phyloP scores from a whole-genome alignment of 2,113 vertebrate genomes.

The Syrmaticus mikado region DNA sequence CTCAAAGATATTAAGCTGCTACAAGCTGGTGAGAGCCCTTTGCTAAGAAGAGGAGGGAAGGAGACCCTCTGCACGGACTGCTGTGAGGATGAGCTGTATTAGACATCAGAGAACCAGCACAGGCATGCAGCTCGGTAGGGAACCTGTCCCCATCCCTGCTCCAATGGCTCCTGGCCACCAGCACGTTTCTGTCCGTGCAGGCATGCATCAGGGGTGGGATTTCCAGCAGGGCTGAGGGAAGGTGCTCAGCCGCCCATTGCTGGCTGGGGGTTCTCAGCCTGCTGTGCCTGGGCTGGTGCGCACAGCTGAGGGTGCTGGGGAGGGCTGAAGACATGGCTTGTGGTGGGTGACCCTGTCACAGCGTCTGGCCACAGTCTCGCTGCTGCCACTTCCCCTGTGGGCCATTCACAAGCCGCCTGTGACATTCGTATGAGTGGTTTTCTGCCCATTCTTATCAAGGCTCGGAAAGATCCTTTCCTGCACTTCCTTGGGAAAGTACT shows the following conservation, averaged over 20 bases:
- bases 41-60: background rate
- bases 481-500: constrained; percentile 41
- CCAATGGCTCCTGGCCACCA: background rate
- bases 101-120: background rate
- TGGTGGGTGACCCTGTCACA: background rate
- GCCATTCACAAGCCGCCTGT: background rate
- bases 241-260: rapidly evolving
- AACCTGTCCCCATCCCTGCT: rapidly evolving
- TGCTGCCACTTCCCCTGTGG: background rate
- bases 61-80: background rate
- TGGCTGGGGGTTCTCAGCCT: background rate
- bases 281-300: background rate
- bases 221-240: background rate
- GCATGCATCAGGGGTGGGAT: background rate
- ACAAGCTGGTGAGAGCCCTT: background rate
- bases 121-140: rapidly evolving
- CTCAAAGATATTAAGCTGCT: background rate
- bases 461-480: constrained; percentile 34
- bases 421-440: background rate
- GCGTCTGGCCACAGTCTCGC: rapidly evolving
- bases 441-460: background rate
- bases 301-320: background rate
- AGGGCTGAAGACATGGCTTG: rapidly evolving
- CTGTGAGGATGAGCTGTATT: background rate
- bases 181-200: background rate